A percentile compares a stretch with the other conserved stretches of the same genome.
These are phyloP conservation scores for Macropus fuliginosus DNA, from an alignment of 2,797 vertebrate genomes.

Conservation along the genomic window DNA sequence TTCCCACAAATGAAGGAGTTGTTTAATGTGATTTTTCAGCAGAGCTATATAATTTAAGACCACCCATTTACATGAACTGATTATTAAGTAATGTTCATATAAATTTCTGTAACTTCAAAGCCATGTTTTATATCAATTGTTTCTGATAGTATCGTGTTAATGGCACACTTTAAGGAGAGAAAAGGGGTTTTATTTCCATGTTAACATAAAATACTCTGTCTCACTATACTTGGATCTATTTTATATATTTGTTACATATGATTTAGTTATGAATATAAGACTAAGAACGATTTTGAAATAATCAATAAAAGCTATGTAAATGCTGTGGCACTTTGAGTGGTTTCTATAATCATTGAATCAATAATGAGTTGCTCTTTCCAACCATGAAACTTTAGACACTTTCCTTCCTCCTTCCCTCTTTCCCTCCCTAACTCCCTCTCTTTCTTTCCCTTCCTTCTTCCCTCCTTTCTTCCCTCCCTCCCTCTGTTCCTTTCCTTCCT, in stretches of 20 bases:
- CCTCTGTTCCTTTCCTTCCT: too few relatives aligned
- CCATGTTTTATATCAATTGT: neutral
- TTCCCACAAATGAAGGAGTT: neutral
- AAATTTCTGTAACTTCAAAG: neutral
- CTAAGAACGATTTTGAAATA: neutral
- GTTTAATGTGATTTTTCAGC: neutral
- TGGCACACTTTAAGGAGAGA: neutral
- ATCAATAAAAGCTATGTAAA: neutral
- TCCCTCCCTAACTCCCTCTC: rapidly evolving
- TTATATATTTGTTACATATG: neutral
- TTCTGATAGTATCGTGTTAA: neutral
- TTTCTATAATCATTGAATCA: neutral
- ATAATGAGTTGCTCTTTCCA: neutral
- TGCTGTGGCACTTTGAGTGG: neutral
- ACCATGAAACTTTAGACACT: neutral
- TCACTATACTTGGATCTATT: neutral
- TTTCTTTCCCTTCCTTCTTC: neutral
- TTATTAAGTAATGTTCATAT: neutral
- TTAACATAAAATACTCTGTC: neutral
- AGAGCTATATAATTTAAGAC: neutral
- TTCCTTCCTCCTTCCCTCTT: neutral
- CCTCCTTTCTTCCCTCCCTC: too few relatives aligned
- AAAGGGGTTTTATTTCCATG: neutral
- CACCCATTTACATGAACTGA: neutral
- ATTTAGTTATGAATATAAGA: neutral